Evolutionary conservation across 2,113 vertebrate genomes (phyloP).

Genomic region (Zootoca vivipara): DNA sequence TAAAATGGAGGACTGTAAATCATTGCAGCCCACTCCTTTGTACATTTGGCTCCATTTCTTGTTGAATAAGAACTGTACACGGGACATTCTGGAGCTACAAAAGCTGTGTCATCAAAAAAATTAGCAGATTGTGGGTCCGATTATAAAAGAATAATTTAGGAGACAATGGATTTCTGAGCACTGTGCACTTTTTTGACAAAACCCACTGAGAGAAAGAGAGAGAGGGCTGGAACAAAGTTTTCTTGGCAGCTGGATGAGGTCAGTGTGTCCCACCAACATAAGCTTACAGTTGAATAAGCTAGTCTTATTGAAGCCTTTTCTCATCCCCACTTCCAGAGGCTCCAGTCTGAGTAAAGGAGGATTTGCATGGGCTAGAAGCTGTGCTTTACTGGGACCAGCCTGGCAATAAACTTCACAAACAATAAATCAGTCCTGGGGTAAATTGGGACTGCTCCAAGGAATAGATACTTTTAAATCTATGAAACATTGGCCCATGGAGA

Average conservation of each 20-base stretch:
- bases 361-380: neutral
- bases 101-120: neutral
- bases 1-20: neutral
- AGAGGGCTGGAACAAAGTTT: neutral
- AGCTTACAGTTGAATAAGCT: neutral
- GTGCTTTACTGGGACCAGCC: neutral
- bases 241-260: conserved; percentile 1
- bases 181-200: neutral
- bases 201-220: neutral
- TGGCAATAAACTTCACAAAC: neutral
- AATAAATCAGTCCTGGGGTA: neutral
- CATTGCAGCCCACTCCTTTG: neutral
- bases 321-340: neutral
- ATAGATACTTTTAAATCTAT: neutral
- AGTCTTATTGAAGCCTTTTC: neutral
- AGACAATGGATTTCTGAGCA: neutral
- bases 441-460: neutral
- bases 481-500: neutral
- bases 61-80: conserved; percentile 14
- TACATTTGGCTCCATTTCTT: neutral
- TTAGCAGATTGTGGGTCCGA: neutral
- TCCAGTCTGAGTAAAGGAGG: neutral
- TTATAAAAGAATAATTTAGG: neutral
- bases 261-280: neutral
- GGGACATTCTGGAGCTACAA: neutral